phyloP scores from a whole-genome alignment of 2,113 vertebrate species.

The Podiceps cristatus region DNA sequence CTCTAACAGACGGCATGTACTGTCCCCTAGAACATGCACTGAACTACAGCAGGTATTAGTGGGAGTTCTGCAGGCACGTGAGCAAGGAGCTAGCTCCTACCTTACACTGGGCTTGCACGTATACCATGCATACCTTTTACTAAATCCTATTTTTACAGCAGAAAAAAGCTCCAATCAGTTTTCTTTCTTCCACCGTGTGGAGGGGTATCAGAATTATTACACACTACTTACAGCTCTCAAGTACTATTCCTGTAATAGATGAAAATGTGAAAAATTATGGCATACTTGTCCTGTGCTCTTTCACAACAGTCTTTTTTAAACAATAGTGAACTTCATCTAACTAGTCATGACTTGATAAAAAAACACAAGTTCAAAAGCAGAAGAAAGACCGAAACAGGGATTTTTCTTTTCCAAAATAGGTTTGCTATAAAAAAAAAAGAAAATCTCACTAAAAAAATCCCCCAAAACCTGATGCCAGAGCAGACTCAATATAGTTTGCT shows the following conservation, averaged over 20 bases:
- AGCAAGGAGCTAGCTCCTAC: not conserved
- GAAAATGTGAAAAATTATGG: constrained; percentile 51
- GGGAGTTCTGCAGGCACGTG: constrained; percentile 18
- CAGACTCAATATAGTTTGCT: not conserved
- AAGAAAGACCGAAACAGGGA: constrained; percentile 28
- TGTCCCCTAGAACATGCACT: not conserved
- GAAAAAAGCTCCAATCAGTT: constrained; percentile 27
- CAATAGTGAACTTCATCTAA: constrained; percentile 26
- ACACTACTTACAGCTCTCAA: constrained; percentile 57
- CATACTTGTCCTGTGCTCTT: constrained; percentile 49
- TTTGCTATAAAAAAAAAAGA: constrained; percentile 44
- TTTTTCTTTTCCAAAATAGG: constrained; percentile 62
- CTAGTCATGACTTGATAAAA: constrained; percentile 56
- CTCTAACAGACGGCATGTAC: not conserved
- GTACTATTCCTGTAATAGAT: constrained; percentile 58
- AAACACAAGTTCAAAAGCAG: constrained; percentile 57
- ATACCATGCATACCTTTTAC: not conserved
- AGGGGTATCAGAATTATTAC: constrained; percentile 53
- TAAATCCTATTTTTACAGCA: constrained; percentile 53
- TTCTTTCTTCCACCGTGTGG: constrained; percentile 46
- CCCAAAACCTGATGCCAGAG: not conserved
- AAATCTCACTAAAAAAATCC: constrained; percentile 35
- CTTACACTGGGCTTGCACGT: not conserved
- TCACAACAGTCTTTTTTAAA: not conserved
- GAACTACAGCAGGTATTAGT: not conserved